These are phyloP conservation scores for Sipha maydis DNA, from an alignment of 2,888 invertebrate genomes.

Conservation along the genomic window DNA sequence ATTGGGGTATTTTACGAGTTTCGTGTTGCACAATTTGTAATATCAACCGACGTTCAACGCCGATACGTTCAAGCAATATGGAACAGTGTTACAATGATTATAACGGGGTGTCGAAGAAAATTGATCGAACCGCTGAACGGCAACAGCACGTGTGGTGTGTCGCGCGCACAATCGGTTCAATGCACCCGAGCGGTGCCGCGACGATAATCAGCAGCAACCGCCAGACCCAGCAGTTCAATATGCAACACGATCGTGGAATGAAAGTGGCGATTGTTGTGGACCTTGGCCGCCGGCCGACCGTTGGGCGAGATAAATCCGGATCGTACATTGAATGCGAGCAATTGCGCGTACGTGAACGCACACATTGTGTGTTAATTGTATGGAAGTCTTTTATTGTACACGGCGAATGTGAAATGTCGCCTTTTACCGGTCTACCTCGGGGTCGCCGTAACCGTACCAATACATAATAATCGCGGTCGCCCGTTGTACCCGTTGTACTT, in stretches of 20 bases:
- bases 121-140: background rate
- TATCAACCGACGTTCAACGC: too few species aligned
- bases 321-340: background rate
- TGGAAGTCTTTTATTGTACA: background rate
- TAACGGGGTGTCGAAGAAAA: background rate
- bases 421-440: background rate
- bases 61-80: too few species aligned
- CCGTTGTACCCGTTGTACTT: too few species aligned
- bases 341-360: background rate
- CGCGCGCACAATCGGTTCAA: background rate
- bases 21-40: too few species aligned
- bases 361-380: background rate
- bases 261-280: slow-evolving; percentile 39
- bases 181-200: background rate
- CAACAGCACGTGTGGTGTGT: too few species aligned
- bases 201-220: background rate
- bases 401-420: background rate
- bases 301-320: background rate
- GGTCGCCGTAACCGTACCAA: background rate
- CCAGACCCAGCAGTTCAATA: background rate
- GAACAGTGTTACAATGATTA: too few species aligned
- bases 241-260: background rate
- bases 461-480: too few species aligned
- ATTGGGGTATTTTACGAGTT: too few species aligned
- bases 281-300: slow-evolving; percentile 27